Evolutionary conservation across 23 tunicate species (phyloP).

Genomic region (Diplosoma virens): DNA sequence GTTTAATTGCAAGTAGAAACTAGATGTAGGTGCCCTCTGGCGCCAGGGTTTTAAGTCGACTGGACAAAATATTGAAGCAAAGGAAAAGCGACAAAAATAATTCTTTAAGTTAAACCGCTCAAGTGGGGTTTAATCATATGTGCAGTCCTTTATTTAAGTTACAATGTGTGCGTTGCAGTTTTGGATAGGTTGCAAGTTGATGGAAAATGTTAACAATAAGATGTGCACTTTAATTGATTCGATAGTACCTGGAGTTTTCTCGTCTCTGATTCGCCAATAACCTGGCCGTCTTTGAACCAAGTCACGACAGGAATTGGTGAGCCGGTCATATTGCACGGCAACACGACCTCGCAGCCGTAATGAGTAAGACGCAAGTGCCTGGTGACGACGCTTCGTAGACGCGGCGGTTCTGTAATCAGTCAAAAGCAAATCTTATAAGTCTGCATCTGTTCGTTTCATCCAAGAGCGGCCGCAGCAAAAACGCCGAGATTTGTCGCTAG

Average conservation of each 20-base stretch:
- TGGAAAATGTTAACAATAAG: too few relatives aligned
- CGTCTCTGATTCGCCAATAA: background rate
- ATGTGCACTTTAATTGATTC: too few relatives aligned
- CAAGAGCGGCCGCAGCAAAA: too few relatives aligned
- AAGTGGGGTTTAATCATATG: too few relatives aligned
- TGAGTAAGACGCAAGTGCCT: background rate
- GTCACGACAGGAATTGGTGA: slow-evolving; percentile 11
- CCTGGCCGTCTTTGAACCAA: slow-evolving; percentile 32
- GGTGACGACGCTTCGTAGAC: background rate
- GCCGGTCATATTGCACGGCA: slow-evolving; percentile 17
- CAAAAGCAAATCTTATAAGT: too few relatives aligned
- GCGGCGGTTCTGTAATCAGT: slow-evolving; percentile 20
- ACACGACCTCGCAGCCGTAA: background rate
- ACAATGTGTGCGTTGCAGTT: too few relatives aligned
- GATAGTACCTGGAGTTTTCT: background rate
- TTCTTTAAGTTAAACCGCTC: too few relatives aligned
- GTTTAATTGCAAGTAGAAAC: background rate
- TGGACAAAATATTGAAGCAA: background rate
- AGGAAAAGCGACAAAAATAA: background rate
- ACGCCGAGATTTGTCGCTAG: too few relatives aligned
- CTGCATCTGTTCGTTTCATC: too few relatives aligned
- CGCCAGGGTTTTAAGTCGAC: background rate
- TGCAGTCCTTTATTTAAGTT: too few relatives aligned
- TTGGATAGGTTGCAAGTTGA: too few relatives aligned
- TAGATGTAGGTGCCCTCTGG: background rate